These are phyloP conservation scores for Myiopsitta monachus DNA, from an alignment of 2,113 vertebrate genomes.

Conservation along the genomic window DNA sequence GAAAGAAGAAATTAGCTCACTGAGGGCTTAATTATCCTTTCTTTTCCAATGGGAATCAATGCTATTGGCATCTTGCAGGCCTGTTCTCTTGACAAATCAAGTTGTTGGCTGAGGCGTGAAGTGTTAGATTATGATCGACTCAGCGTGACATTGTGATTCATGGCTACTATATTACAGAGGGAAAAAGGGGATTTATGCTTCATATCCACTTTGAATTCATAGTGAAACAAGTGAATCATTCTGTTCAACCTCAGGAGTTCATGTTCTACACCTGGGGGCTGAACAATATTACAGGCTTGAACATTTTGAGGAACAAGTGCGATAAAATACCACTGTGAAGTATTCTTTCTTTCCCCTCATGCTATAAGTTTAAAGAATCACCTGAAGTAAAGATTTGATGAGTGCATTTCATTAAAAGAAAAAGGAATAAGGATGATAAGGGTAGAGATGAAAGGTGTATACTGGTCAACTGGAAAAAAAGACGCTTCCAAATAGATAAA, in stretches of 20 bases:
- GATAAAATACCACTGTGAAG: slow-evolving; percentile 52
- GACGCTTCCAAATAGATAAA: not conserved
- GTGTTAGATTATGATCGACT: slow-evolving; percentile 78
- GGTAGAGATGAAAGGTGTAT: not conserved
- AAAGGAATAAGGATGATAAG: not conserved
- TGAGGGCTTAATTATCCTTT: slow-evolving; percentile 73
- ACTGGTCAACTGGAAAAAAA: not conserved
- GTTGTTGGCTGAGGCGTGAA: slow-evolving; percentile 80
- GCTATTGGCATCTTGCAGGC: slow-evolving; percentile 69
- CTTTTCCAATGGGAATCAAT: slow-evolving; percentile 69
- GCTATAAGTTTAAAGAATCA: slow-evolving; percentile 25
- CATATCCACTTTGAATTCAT: slow-evolving; percentile 74
- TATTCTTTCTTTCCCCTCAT: not conserved
- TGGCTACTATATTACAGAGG: slow-evolving; percentile 70
- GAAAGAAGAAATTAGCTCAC: slow-evolving; percentile 71
- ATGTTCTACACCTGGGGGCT: slow-evolving; percentile 61
- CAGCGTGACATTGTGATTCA: slow-evolving; percentile 75
- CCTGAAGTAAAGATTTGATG: not conserved
- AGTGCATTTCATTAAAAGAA: not conserved
- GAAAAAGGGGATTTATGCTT: slow-evolving; percentile 76
- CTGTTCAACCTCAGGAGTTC: slow-evolving; percentile 68
- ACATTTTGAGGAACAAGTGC: slow-evolving; percentile 44
- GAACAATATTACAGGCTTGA: slow-evolving; percentile 62
- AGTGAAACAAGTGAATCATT: slow-evolving; percentile 74
- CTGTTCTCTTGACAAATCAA: slow-evolving; percentile 82